phyloP scores from a whole-genome alignment of 2,113 vertebrate genomes.

The Ophiodon elongatus region DNA sequence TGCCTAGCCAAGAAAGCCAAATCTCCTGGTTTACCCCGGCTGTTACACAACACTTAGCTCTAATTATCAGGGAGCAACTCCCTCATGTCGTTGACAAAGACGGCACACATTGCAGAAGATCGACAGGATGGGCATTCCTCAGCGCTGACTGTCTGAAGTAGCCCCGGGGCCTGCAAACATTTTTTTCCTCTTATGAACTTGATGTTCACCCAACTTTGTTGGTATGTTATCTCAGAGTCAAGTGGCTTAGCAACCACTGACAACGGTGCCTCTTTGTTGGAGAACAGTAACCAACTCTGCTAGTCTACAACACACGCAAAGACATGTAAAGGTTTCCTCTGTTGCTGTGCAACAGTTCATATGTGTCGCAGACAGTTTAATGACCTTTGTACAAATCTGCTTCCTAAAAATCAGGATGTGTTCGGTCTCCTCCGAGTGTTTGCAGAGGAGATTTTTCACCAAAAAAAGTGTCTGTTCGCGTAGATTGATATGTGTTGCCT shows the following conservation, averaged over 20 bases:
- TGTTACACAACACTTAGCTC: slow-evolving; percentile 9
- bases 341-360: slow-evolving; percentile 26
- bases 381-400: neutral
- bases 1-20: neutral
- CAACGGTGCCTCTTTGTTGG: slow-evolving; percentile 45
- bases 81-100: slow-evolving; percentile 39
- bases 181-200: slow-evolving; percentile 18
- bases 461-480: neutral
- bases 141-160: slow-evolving; percentile 6
- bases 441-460: neutral
- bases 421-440: neutral
- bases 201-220: slow-evolving; percentile 49
- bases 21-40: neutral
- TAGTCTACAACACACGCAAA: neutral
- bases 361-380: neutral
- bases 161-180: neutral
- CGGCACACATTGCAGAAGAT: neutral
- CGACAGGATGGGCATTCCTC: slow-evolving; percentile 28
- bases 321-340: neutral
- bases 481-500: neutral
- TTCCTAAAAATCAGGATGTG: neutral
- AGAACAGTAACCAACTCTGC: slow-evolving; percentile 29
- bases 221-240: slow-evolving; percentile 38
- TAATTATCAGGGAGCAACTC: neutral
- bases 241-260: slow-evolving; percentile 35